A percentile compares a stretch with the other conserved stretches of the same genome.
These are phyloP conservation scores for Heliothis peltigera DNA, from an alignment of 2,888 invertebrate genomes.

Conservation along the genomic window DNA sequence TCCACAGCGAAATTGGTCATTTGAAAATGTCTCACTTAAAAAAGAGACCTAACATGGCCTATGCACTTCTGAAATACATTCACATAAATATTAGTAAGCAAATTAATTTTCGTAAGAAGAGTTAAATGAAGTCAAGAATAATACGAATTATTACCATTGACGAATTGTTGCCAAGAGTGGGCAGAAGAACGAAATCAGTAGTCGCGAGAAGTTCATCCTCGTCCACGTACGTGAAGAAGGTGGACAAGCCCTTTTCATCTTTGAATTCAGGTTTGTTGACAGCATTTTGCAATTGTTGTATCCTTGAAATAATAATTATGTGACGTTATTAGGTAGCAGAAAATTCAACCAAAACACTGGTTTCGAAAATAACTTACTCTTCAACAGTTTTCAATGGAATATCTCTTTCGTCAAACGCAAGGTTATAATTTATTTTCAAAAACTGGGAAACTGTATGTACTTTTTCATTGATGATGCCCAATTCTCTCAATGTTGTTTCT, in stretches of 20 bases:
- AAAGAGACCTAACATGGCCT: too few species aligned
- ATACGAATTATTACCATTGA: conserved; percentile 20
- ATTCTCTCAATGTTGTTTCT: conserved; percentile 9
- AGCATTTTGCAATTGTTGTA: conserved; percentile 18
- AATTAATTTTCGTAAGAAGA: too few species aligned
- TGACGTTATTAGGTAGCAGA: not conserved
- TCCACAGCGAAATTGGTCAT: too few species aligned
- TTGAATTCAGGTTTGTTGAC: conserved; percentile 17
- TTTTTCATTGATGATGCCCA: conserved; percentile 13
- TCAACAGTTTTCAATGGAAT: conserved; percentile 18
- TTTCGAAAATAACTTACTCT: not conserved
- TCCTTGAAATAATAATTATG: conserved; percentile 4
- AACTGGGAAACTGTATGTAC: conserved; percentile 2
- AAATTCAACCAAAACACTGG: not conserved
- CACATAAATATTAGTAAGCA: too few species aligned
- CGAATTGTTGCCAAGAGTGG: conserved; percentile 23
- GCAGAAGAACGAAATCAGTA: conserved; percentile 30
- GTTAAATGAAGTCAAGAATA: too few species aligned
- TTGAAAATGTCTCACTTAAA: too few species aligned
- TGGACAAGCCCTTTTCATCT: conserved; percentile 30
- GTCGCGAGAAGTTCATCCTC: conserved; percentile 35
- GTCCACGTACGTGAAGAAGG: conserved; percentile 26
- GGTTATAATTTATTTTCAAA: conserved; percentile 10
- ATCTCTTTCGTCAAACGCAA: conserved; percentile 9
- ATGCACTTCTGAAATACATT: too few species aligned